phyloP scores from a whole-genome alignment of 2,888 invertebrate species.

The Pterostichus madidus region DNA sequence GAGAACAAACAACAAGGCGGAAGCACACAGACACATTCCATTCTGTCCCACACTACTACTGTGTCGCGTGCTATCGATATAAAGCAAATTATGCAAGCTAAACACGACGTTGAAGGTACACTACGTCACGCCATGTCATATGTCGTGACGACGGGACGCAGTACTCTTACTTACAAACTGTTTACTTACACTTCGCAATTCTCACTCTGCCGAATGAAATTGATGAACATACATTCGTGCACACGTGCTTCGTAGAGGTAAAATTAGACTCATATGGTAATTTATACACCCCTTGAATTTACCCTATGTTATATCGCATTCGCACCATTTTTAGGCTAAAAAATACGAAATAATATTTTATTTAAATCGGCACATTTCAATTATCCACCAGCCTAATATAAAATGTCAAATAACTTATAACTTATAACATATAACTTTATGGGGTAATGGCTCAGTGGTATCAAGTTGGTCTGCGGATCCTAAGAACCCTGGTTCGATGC shows the following conservation, averaged over 20 bases:
- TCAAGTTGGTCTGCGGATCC: too few relatives aligned
- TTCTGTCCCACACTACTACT: neutral
- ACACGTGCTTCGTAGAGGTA: too few relatives aligned
- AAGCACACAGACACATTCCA: constrained; percentile 15
- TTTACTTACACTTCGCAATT: constrained; percentile 24
- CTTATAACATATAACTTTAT: too few relatives aligned
- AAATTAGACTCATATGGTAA: too few relatives aligned
- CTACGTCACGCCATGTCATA: neutral
- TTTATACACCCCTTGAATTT: constrained; percentile 11
- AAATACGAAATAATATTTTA: too few relatives aligned
- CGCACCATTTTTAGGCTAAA: too few relatives aligned
- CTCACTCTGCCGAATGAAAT: neutral
- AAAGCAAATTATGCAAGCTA: constrained; percentile 45
- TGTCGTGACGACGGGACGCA: neutral
- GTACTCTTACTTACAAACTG: constrained; percentile 17
- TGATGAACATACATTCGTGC: neutral
- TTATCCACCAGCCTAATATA: too few relatives aligned
- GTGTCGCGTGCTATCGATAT: constrained; percentile 27
- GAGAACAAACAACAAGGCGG: constrained; percentile 27
- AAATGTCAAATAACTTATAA: too few relatives aligned
- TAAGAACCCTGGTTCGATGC: too few relatives aligned
- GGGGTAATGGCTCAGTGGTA: too few relatives aligned
- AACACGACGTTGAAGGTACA: neutral
- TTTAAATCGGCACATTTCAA: too few relatives aligned
- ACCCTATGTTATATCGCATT: neutral